Percentiles rank a stretch among this genome's conserved stretches.
Evolutionary conservation across 2,888 invertebrate species (phyloP).

Genomic region (Rhaphigaster nebulosa): DNA sequence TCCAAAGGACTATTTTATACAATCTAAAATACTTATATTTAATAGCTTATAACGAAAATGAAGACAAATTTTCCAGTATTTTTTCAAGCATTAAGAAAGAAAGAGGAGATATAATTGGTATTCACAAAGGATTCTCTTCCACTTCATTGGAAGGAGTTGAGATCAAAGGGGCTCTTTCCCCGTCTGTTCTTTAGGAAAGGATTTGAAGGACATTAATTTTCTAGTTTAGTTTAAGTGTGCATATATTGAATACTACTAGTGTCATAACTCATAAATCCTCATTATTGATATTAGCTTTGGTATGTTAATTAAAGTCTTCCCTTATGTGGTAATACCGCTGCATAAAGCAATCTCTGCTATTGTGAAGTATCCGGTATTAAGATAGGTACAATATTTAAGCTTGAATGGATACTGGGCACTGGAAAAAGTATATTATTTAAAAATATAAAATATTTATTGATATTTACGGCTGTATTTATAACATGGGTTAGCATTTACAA

Average conservation of each 20-base stretch:
- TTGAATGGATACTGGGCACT: too few species aligned
- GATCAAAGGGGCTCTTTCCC: neutral
- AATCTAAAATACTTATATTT: neutral
- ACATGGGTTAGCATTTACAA: too few species aligned
- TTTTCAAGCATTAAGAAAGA: constrained; percentile 31
- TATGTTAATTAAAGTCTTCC: too few species aligned
- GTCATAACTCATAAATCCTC: neutral
- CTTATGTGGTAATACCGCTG: too few species aligned
- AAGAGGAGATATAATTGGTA: neutral
- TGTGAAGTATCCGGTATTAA: too few species aligned
- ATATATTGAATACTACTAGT: neutral
- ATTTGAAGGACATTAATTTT: constrained; percentile 15
- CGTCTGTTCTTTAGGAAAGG: neutral
- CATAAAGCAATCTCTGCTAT: too few species aligned
- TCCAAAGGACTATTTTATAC: neutral
- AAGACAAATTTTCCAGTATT: neutral
- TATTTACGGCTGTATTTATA: too few species aligned
- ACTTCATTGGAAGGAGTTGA: neutral
- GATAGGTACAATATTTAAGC: too few species aligned
- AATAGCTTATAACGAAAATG: neutral
- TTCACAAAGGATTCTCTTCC: neutral
- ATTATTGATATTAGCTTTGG: neutral
- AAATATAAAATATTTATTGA: too few species aligned
- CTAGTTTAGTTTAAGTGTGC: neutral
- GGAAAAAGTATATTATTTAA: too few species aligned